A percentile compares a stretch with the other conserved stretches of the same genome.
phyloP scores from a whole-genome alignment of 2,797 vertebrate species.

The Malurus leucopterus region DNA sequence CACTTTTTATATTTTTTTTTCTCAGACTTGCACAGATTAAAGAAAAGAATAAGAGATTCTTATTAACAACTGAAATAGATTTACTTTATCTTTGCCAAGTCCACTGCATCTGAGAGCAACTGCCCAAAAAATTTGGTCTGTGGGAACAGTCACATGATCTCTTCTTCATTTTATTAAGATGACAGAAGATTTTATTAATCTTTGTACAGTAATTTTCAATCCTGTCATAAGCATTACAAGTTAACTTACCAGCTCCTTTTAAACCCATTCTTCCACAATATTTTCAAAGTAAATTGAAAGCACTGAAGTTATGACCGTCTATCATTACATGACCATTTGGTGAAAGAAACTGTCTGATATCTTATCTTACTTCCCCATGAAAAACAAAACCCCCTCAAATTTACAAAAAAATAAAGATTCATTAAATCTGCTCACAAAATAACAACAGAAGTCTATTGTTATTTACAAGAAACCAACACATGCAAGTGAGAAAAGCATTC shows the following conservation, averaged over 20 bases:
- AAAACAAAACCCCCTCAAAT: background rate
- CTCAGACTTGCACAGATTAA: background rate
- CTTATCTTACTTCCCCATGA: background rate
- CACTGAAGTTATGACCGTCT: background rate
- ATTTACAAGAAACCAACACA: background rate
- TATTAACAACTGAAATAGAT: background rate
- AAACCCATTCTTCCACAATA: background rate
- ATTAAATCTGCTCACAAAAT: background rate
- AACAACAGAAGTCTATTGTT: background rate
- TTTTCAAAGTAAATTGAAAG: background rate
- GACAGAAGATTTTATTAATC: background rate
- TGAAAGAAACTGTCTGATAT: background rate
- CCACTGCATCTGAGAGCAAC: background rate
- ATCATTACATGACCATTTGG: background rate
- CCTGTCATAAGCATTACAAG: background rate
- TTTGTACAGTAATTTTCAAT: background rate
- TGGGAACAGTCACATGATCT: background rate
- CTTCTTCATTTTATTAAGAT: background rate
- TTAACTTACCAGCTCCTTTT: background rate
- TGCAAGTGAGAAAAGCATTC: background rate
- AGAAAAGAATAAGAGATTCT: background rate
- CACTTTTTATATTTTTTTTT: rapidly evolving
- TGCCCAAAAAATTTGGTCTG: background rate
- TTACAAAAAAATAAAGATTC: background rate
- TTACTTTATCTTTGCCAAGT: background rate